These are phyloP conservation scores for Melanostoma mellinum DNA, from an alignment of 2,888 invertebrate genomes.

Conservation along the genomic window DNA sequence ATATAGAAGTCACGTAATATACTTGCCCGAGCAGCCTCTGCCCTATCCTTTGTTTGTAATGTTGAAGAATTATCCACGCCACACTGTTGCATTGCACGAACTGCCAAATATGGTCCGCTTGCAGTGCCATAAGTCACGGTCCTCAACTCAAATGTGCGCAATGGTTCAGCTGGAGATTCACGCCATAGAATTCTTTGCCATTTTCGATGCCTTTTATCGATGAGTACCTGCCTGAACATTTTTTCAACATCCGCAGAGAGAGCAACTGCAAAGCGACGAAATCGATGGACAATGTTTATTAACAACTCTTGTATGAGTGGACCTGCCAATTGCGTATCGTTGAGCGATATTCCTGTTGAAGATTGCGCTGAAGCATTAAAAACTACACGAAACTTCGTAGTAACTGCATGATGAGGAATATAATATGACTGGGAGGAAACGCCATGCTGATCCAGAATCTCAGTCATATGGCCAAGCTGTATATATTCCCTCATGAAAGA, in stretches of 20 bases:
- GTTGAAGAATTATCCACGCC: constrained; percentile 29
- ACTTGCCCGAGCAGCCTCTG: background rate
- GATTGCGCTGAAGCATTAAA: constrained; percentile 38
- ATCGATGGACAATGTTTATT: constrained; percentile 68
- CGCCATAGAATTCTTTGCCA: constrained; percentile 74
- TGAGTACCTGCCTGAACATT: constrained; percentile 72
- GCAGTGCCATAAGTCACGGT: constrained; percentile 73
- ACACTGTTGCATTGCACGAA: constrained; percentile 46
- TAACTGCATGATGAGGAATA: constrained; percentile 39
- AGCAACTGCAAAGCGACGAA: constrained; percentile 64
- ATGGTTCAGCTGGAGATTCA: constrained; percentile 57
- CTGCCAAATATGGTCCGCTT: constrained; percentile 54
- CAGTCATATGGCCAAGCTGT: constrained; percentile 26
- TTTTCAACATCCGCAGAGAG: constrained; percentile 74
- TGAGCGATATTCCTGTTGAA: constrained; percentile 22
- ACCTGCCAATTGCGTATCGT: constrained; percentile 27
- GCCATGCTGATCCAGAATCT: constrained; percentile 17
- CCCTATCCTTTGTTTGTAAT: constrained; percentile 9
- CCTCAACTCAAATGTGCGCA: constrained; percentile 67
- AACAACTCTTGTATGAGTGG: constrained; percentile 26
- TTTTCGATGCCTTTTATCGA: constrained; percentile 59
- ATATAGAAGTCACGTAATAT: constrained; percentile 40
- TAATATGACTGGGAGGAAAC: constrained; percentile 15
- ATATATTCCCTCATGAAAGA: constrained; percentile 35
- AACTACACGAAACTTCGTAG: constrained; percentile 35